Percentiles rank a stretch among this genome's conserved stretches.
Evolutionary conservation across 2,888 invertebrate genomes (phyloP).

Genomic region (Steinernema carpocapsae): DNA sequence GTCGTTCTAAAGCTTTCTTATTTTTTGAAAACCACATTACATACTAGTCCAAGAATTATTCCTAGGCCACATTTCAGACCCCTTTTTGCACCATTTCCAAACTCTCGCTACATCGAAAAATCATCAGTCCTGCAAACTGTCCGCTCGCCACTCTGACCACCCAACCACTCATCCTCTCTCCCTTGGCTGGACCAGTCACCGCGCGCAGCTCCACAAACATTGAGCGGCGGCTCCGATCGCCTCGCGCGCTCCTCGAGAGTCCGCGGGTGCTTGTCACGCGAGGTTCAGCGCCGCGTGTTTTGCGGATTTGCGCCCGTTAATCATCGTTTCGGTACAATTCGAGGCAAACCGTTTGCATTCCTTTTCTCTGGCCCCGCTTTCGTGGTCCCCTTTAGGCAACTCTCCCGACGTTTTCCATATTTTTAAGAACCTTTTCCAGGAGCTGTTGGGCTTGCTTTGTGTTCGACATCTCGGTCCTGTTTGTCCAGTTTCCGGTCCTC

Average conservation of each 20-base stretch:
- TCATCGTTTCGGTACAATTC: slow-evolving; percentile 16
- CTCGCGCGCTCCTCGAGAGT: not conserved
- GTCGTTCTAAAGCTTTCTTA: too few relatives aligned
- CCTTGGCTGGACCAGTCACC: slow-evolving; percentile 10
- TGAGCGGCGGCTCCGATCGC: not conserved
- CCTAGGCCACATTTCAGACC: too few relatives aligned
- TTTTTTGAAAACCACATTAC: too few relatives aligned
- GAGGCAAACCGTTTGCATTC: slow-evolving; percentile 1
- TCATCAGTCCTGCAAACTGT: not conserved
- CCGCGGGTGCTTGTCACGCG: slow-evolving; percentile 22
- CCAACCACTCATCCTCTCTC: not conserved
- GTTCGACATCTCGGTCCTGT: not conserved
- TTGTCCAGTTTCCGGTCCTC: slow-evolving; percentile 15
- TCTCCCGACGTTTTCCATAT: not conserved
- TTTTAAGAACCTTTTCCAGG: not conserved
- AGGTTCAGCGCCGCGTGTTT: slow-evolving; percentile 26
- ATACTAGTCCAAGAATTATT: too few relatives aligned
- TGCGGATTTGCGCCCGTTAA: slow-evolving; percentile 17
- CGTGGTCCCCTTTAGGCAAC: not conserved
- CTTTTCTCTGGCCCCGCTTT: not conserved
- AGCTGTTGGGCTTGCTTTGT: not conserved
- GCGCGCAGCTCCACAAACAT: slow-evolving; percentile 23
- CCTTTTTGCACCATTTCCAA: too few relatives aligned
- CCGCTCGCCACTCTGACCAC: not conserved
- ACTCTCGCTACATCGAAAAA: not conserved